Evolutionary conservation across 2,797 vertebrate species (phyloP), one percentile per base, ranked within the genome.

Genomic region (Adrianichthys oophorus): DNA sequence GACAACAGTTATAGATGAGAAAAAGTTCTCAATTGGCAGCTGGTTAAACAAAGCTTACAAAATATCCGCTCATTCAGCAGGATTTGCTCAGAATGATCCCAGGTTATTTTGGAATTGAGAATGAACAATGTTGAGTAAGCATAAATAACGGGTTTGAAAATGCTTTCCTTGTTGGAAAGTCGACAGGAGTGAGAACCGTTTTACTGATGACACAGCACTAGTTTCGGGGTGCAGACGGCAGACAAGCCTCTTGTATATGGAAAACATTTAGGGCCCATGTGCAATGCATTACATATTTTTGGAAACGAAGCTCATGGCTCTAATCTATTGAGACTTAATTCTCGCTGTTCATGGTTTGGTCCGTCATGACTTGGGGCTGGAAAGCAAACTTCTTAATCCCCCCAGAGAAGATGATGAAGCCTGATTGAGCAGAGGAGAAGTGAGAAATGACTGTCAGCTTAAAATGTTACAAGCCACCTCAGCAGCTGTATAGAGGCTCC

Each of bases 241-340:
- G 42, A 66, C 81, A 82, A 89, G 90, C 79, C 71, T 72, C 66
- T 48, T 50, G 23, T 89, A 92, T 92, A 89, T 93, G 91, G 89
- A 76, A 87, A 54, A 70, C 66, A 85, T 92, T 91, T 84, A 68
- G 70, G 52, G 44, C 59, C 83, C 86, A 89, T 89, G 85, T 87
- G 89, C 80, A 84, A 88, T 77, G 73, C 76, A 90, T 91, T 86
- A 84, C 70, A 87, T 82, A 73, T 87, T 85, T 86, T 74, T 82
- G 76, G 79, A 89, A 89, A 81, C 56, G 19, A 75, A 86, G 79
- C 57, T 76, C 16, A 13, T 70, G 79, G 79, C 87, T 87, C 78
- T 89, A 87, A 91, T 90, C 85, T 90, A 74, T 78, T 74, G 81
- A 62, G 78, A 76, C 69, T 85, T 78, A 66, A 80, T 84, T 84